Percentiles rank a stretch among this genome's conserved stretches.
Evolutionary conservation across 2,113 vertebrate genomes (phyloP).

Genomic region (Stegastes partitus): DNA sequence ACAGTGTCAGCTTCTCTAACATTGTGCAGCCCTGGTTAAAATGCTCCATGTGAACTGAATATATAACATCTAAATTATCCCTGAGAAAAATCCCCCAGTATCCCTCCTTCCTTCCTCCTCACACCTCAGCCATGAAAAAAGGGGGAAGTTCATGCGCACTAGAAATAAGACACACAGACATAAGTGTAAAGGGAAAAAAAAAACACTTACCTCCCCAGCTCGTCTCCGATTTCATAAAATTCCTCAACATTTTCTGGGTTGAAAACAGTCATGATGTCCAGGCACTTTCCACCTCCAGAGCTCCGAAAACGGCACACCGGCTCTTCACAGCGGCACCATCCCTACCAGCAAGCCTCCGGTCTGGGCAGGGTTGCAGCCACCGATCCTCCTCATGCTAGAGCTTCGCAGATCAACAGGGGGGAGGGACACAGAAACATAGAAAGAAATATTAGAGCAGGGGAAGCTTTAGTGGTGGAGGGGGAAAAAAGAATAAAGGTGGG

Average conservation of each 20-base stretch:
- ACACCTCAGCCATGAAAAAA: not conserved
- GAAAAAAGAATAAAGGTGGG: not conserved
- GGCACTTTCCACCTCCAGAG: constrained; percentile 62
- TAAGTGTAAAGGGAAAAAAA: too few species aligned
- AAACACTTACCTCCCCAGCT: constrained; percentile 93
- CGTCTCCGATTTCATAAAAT: constrained; percentile 93
- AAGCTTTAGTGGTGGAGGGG: not conserved
- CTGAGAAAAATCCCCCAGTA: not conserved
- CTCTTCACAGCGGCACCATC: constrained; percentile 76
- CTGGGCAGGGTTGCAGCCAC: constrained; percentile 61
- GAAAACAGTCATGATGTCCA: constrained; percentile 93
- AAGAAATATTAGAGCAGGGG: not conserved
- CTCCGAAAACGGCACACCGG: constrained; percentile 30
- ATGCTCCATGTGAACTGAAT: too few species aligned
- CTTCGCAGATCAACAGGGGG: constrained; percentile 26
- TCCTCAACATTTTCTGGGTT: constrained; percentile 96
- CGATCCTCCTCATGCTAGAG: constrained; percentile 77
- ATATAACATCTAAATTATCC: too few species aligned
- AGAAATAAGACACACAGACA: not conserved
- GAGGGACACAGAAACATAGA: not conserved
- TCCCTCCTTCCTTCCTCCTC: not conserved
- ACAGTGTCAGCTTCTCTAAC: too few species aligned
- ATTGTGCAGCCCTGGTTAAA: too few species aligned
- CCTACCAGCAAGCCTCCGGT: constrained; percentile 78
- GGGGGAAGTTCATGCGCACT: constrained; percentile 1